phyloP scores from a whole-genome alignment of 2,797 vertebrate species.

The Pristis pectinata region DNA sequence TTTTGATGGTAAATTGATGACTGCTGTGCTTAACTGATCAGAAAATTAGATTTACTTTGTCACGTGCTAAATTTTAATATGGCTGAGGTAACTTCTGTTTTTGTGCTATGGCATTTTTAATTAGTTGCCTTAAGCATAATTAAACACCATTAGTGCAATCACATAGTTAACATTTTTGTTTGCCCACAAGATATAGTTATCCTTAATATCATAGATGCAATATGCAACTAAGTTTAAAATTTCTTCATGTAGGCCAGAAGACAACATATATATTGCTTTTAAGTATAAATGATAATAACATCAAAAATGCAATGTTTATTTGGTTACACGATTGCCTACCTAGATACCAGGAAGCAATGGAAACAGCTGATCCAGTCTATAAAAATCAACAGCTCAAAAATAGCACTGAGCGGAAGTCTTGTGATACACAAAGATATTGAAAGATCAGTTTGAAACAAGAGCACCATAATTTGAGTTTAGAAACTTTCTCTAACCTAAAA shows the following conservation, averaged over 20 bases:
- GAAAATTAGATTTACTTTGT: neutral
- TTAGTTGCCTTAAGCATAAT: neutral
- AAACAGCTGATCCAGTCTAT: neutral
- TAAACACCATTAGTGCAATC: slow-evolving; percentile 1
- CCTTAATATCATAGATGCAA: neutral
- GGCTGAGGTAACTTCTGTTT: neutral
- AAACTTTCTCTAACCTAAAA: no score
- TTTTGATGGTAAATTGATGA: neutral
- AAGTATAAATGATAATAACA: neutral
- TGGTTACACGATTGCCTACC: neutral
- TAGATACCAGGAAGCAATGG: neutral
- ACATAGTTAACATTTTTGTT: neutral
- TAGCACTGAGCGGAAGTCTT: neutral
- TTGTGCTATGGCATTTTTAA: neutral
- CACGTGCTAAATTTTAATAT: neutral
- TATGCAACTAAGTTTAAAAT: neutral
- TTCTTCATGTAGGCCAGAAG: neutral
- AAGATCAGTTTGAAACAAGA: neutral
- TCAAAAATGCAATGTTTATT: neutral
- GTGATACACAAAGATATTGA: neutral
- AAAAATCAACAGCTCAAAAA: neutral
- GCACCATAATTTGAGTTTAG: neutral
- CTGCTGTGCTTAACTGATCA: neutral
- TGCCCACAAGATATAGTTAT: neutral
- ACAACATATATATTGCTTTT: neutral